These are phyloP conservation scores for Coptodon rendalli DNA, from an alignment of 2,113 vertebrate genomes.

Conservation along the genomic window DNA sequence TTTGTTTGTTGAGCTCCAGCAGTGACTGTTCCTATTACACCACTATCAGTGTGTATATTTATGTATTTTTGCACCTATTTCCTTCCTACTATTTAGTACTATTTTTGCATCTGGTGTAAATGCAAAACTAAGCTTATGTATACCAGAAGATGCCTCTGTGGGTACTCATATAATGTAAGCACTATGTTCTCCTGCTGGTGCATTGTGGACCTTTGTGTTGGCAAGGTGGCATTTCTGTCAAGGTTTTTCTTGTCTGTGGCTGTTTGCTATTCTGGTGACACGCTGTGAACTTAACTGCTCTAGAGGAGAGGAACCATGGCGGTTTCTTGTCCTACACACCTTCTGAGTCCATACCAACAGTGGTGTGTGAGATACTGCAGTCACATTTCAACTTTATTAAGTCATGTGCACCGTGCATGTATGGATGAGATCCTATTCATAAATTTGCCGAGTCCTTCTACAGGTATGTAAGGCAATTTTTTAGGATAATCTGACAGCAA, in stretches of 20 bases:
- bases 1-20: not conserved
- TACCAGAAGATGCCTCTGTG: not conserved
- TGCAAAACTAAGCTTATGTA: not conserved
- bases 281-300: constrained; percentile 28
- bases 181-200: not conserved
- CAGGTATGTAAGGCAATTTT: constrained; percentile 38
- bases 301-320: not conserved
- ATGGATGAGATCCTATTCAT: not conserved
- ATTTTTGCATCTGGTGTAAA: not conserved
- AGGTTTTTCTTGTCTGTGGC: not conserved
- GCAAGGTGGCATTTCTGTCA: constrained; percentile 27
- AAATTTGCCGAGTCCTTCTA: constrained; percentile 1
- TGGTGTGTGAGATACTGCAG: not conserved
- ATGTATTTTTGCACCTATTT: not conserved
- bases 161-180: not conserved
- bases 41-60: not conserved
- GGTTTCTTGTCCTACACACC: not conserved
- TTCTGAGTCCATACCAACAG: not conserved
- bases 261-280: constrained; percentile 12
- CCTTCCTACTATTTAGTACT: not conserved
- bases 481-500: not conserved
- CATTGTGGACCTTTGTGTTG: constrained; percentile 11
- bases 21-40: not conserved
- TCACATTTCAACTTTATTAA: not conserved
- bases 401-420: not conserved